A percentile compares a stretch with the other conserved stretches of the same genome.
phyloP scores from a whole-genome alignment of 2,113 vertebrate genomes.

The Chroicocephalus ridibundus region DNA sequence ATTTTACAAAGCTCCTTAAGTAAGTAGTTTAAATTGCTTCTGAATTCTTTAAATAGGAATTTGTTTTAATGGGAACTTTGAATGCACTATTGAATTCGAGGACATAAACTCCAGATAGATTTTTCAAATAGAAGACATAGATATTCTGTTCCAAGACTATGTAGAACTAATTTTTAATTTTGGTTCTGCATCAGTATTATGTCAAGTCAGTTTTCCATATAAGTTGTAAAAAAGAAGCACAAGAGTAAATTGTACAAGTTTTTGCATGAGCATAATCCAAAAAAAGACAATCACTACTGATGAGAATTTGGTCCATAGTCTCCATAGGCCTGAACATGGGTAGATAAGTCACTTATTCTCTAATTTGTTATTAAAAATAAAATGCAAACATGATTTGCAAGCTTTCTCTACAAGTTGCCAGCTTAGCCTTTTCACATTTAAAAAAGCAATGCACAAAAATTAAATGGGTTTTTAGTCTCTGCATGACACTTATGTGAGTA shows the following conservation, averaged over 20 bases:
- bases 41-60: not conserved
- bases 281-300: not conserved
- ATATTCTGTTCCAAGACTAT: not conserved
- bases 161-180: not conserved
- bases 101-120: not conserved
- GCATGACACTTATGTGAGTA: not conserved
- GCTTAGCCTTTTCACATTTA: not conserved
- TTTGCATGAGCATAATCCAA: not conserved
- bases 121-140: not conserved
- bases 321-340: not conserved
- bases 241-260: not conserved
- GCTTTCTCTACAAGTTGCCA: not conserved
- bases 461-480: not conserved
- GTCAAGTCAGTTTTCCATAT: not conserved
- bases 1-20: not conserved
- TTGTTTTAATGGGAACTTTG: not conserved
- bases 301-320: not conserved
- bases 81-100: not conserved
- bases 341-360: not conserved
- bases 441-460: not conserved
- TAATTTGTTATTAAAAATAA: not conserved
- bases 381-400: not conserved
- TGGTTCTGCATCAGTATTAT: not conserved
- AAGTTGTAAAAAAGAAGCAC: not conserved
- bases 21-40: not conserved